Evolutionary conservation across 2,888 invertebrate species (phyloP).

Genomic region (Lissonota sp.): DNA sequence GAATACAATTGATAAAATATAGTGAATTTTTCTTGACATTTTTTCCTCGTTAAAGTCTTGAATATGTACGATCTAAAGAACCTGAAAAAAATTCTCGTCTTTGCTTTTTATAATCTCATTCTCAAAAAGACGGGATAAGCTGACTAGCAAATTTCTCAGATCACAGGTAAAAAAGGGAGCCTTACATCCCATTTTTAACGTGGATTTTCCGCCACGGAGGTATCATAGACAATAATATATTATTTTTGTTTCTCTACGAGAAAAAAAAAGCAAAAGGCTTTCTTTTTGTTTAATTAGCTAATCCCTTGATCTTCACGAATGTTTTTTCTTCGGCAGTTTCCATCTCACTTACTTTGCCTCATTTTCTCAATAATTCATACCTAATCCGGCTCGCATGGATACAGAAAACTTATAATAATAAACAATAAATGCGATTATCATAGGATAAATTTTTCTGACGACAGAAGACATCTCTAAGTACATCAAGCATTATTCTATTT

Average conservation of each 20-base stretch:
- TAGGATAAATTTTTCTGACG: neutral
- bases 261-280: slow-evolving; percentile 2
- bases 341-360: neutral
- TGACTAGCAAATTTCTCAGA: slow-evolving; percentile 77
- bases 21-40: too few relatives aligned
- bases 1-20: too few relatives aligned
- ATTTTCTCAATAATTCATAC: too few relatives aligned
- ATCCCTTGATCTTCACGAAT: slow-evolving; percentile 20
- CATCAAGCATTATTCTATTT: slow-evolving; percentile 24
- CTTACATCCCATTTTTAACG: slow-evolving; percentile 41
- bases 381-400: neutral
- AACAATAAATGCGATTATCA: neutral
- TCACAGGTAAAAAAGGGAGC: slow-evolving; percentile 74
- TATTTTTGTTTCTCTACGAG: neutral
- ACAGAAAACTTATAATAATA: neutral
- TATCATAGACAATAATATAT: slow-evolving; percentile 58
- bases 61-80: neutral
- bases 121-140: slow-evolving; percentile 71
- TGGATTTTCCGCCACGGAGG: slow-evolving; percentile 68
- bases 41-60: too few relatives aligned
- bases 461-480: slow-evolving; percentile 29
- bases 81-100: slow-evolving; percentile 50
- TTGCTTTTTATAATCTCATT: slow-evolving; percentile 31
- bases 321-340: neutral
- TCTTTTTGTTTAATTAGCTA: slow-evolving; percentile 11